Conservation (phyloP, 2,797 vertebrate genomes). For the Nyctibius grandis region DNA sequence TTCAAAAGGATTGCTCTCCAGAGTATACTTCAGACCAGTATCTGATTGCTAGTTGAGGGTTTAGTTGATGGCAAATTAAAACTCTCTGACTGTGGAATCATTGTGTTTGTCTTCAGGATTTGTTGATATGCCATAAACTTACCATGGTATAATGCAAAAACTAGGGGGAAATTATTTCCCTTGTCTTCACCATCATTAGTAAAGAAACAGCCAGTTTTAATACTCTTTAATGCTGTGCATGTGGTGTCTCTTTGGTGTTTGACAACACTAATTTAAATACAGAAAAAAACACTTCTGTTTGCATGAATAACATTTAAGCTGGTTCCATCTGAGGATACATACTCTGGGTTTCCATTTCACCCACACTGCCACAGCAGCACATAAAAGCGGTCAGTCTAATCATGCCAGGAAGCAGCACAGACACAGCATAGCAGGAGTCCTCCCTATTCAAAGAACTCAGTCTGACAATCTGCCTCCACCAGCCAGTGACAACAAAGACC, state of each 20-base stretch:
- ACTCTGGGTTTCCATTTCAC: slow-evolving; percentile 97
- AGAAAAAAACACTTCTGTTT: slow-evolving; percentile 83
- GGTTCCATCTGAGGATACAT: slow-evolving; percentile 92
- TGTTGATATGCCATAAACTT: slow-evolving; percentile 38
- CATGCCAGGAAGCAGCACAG: slow-evolving; percentile 93
- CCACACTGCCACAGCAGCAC: slow-evolving; percentile 88
- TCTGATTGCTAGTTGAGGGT: slow-evolving; percentile 2
- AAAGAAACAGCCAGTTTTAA: slow-evolving; percentile 86
- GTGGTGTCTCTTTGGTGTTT: slow-evolving; percentile 80
- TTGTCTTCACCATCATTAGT: slow-evolving; percentile 35
- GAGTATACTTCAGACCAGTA: not conserved
- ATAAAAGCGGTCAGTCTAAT: slow-evolving; percentile 87
- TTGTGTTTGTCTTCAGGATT: slow-evolving; percentile 44
- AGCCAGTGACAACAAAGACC: slow-evolving; percentile 95
- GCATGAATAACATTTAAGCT: slow-evolving; percentile 93
- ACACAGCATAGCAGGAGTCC: slow-evolving; percentile 97
- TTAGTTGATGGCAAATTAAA: slow-evolving; percentile 6
- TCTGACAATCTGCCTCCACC: slow-evolving; percentile 93
- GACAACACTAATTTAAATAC: slow-evolving; percentile 75
- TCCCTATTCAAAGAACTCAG: slow-evolving; percentile 94
- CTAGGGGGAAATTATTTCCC: not conserved
- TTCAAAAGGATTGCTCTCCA: not conserved
- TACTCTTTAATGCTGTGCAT: slow-evolving; percentile 80
- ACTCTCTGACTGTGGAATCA: slow-evolving; percentile 11
- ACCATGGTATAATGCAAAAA: slow-evolving; percentile 17